These are phyloP conservation scores for Noctua comes DNA, from an alignment of 2,888 invertebrate species.

Conservation along the genomic window DNA sequence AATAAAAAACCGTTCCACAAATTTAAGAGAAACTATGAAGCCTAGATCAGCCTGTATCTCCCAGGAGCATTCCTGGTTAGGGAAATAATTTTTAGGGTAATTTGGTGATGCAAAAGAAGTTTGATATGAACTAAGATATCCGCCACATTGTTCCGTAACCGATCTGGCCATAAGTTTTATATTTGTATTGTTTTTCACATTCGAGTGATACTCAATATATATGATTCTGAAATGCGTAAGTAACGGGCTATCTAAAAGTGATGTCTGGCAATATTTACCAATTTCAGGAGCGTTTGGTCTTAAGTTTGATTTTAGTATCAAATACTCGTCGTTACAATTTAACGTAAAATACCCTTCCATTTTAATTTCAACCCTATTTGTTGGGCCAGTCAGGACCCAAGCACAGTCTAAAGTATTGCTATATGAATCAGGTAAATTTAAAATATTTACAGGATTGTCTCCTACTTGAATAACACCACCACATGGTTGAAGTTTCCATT, in stretches of 20 bases:
- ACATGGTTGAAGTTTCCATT: slow-evolving; percentile 88
- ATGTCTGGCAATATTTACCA: slow-evolving; percentile 91
- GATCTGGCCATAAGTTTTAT: slow-evolving; percentile 76
- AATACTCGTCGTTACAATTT: slow-evolving; percentile 81
- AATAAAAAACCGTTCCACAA: slow-evolving; percentile 93
- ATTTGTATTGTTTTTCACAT: slow-evolving; percentile 73
- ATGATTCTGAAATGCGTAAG: slow-evolving; percentile 88
- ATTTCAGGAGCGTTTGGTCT: slow-evolving; percentile 87
- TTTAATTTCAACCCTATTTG: slow-evolving; percentile 81
- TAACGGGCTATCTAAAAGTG: slow-evolving; percentile 83
- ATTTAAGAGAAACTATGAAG: slow-evolving; percentile 92
- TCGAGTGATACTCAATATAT: slow-evolving; percentile 93
- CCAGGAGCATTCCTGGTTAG: slow-evolving; percentile 95
- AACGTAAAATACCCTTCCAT: slow-evolving; percentile 77
- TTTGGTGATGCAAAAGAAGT: slow-evolving; percentile 90
- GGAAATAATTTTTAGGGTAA: slow-evolving; percentile 92
- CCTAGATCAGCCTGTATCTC: slow-evolving; percentile 92
- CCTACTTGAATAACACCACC: slow-evolving; percentile 90
- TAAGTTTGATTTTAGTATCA: slow-evolving; percentile 84
- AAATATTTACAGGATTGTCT: slow-evolving; percentile 73
- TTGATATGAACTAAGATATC: slow-evolving; percentile 87
- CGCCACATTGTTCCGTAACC: slow-evolving; percentile 92
- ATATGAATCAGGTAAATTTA: slow-evolving; percentile 83
- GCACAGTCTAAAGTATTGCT: slow-evolving; percentile 92
- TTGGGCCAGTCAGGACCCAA: slow-evolving; percentile 91